Base-by-base conservation (phyloP, 1,140 invertebrate genomes). In the Eubasilissa regina region DNA sequence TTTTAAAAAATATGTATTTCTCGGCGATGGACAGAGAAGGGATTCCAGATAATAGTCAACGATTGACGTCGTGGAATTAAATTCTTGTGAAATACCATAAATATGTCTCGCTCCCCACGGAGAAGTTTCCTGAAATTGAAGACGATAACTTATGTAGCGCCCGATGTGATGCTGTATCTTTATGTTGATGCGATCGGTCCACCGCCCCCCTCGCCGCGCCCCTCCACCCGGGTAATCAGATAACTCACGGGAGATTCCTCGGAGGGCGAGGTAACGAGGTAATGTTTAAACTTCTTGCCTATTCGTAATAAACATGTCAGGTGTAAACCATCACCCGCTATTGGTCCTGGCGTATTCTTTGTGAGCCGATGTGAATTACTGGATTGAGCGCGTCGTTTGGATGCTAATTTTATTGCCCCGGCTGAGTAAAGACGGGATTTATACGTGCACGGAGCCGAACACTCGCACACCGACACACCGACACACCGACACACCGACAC, bases 271-370 rank as follows among this genome's bases (percentile, higher is more conserved):
- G 72, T 81, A 81, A 81, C 80, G 80, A 81, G 80, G 12, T 70
- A 78, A 78, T 74, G 76, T 75, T 81, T 75, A 68, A 81, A 81
- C 78, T 62, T 79, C 80, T 81, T 81, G 80, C 75, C 81, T 82
- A 82, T 82, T 82, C 72, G 81, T 82, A 82, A 82, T 82, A 82
- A 82, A 82, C 70, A 82, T 82, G 81, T 82, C 81, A 82, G 81
- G 81, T 82, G 81, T 75, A 72, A 70, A 75, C 81, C 81, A 81
- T 81, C 80, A 75, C 44, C 76, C 72, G 56, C 45, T 73, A 80
- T 80, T 62, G 75, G 76, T 75, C 77, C 80, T 66, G 79, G 78
- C 78, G 81, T 79, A 79, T 79, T 82, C 81, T 82, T 82, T 82
- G 81, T 82, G 81, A 77, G 77, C 78, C 77, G 74, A 68, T 75